A percentile compares a stretch with the other conserved stretches of the same genome.
phyloP scores from a whole-genome alignment of 2,113 vertebrate species.

The Ochotona princeps region DNA sequence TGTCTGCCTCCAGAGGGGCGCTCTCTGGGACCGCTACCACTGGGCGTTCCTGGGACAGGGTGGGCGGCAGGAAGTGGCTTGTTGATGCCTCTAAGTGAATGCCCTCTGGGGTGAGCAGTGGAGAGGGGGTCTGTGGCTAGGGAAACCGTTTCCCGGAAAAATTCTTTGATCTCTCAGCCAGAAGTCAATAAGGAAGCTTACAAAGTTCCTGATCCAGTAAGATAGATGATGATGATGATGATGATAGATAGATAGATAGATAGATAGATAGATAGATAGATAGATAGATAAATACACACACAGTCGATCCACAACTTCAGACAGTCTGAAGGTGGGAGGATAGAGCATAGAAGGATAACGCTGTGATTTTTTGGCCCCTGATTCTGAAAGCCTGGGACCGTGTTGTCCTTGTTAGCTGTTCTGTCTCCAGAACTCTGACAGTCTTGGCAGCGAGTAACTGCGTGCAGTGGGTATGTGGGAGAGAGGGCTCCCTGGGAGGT shows the following conservation, averaged over 20 bases:
- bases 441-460: no score
- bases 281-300: no score
- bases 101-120: not conserved
- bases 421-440: not conserved
- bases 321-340: no score
- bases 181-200: no score
- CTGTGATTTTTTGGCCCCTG: not conserved
- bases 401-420: not conserved
- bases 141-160: not conserved
- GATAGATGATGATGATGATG: no score
- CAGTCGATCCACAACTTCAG: no score
- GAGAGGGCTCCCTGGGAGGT: not conserved
- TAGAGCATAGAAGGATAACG: rapidly evolving
- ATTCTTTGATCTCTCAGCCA: no score
- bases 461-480: rapidly evolving
- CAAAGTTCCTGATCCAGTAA: no score
- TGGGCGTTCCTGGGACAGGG: not conserved
- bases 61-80: no score
- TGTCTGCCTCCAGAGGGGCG: not conserved
- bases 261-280: no score
- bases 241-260: no score
- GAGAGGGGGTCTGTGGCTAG: no score
- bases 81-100: not conserved
- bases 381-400: not conserved
- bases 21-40: not conserved